phyloP scores from a whole-genome alignment of 1,140 invertebrate species.

The Drosophila sp. region DNA sequence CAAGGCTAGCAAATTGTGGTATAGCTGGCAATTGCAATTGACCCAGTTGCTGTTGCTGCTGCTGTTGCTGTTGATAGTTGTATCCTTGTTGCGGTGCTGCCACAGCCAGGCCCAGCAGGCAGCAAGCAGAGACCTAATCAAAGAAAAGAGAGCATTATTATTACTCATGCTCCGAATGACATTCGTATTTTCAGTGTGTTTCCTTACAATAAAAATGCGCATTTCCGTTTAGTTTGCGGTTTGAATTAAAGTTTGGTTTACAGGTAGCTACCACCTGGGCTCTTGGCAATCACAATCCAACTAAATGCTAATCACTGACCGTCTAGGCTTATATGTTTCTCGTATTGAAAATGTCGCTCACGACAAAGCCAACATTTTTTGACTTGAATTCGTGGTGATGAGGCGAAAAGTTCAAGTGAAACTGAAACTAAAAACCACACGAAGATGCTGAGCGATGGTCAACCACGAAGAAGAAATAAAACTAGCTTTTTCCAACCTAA shows the following conservation, averaged over 20 bases:
- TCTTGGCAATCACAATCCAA: slow-evolving; percentile 73
- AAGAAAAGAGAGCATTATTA: slow-evolving; percentile 7
- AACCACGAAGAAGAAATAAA: slow-evolving; percentile 26
- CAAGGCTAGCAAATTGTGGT: slow-evolving; percentile 34
- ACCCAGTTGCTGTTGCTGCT: slow-evolving; percentile 21
- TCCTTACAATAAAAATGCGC: slow-evolving; percentile 75
- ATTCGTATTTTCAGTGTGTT: neutral
- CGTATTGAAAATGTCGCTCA: slow-evolving; percentile 45
- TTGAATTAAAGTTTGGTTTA: neutral
- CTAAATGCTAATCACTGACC: slow-evolving; percentile 80
- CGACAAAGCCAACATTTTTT: slow-evolving; percentile 16
- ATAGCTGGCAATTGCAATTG: slow-evolving; percentile 48
- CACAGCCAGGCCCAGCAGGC: slow-evolving; percentile 56
- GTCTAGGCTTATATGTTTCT: slow-evolving; percentile 64
- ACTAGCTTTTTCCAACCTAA: slow-evolving; percentile 52
- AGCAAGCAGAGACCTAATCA: slow-evolving; percentile 49
- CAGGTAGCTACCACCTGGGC: slow-evolving; percentile 45
- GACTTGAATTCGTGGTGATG: slow-evolving; percentile 33
- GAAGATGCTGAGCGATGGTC: slow-evolving; percentile 40
- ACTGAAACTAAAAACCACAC: slow-evolving; percentile 53
- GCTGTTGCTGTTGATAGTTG: slow-evolving; percentile 57
- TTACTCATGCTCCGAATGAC: neutral
- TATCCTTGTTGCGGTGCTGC: slow-evolving; percentile 76
- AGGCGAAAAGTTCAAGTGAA: slow-evolving; percentile 63
- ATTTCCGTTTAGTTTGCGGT: slow-evolving; percentile 47